These are phyloP conservation scores for Isaurus tuberculatus DNA, from an alignment of 92 coral and sea anemone species.

Conservation along the genomic window DNA sequence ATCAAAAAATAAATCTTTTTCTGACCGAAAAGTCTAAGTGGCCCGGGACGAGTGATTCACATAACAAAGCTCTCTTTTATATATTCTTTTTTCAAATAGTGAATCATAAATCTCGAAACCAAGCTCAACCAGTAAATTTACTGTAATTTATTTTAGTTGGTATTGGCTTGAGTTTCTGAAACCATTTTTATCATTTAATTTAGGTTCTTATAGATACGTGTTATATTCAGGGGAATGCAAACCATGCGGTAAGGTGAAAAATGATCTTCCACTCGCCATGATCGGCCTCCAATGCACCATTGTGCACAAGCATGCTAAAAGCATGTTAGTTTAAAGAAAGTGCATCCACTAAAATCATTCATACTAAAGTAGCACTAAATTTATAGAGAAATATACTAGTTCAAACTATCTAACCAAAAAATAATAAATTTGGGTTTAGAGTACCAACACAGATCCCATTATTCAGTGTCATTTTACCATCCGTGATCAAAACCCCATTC, in stretches of 20 bases:
- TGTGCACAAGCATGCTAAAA: not conserved
- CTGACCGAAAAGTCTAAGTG: not conserved
- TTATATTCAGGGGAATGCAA: conserved; percentile 26
- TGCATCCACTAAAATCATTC: not conserved
- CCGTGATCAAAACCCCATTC: conserved; percentile 29
- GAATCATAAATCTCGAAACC: not conserved
- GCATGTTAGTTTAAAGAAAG: not conserved
- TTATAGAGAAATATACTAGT: not conserved
- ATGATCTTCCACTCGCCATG: conserved; percentile 12
- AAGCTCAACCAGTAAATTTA: not conserved
- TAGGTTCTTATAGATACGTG: not conserved
- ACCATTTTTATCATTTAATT: not conserved
- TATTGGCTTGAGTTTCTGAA: not conserved
- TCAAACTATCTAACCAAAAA: not conserved
- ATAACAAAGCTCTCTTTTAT: not conserved
- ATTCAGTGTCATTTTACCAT: conserved; percentile 4
- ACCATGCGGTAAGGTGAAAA: conserved; percentile 37
- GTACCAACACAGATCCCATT: conserved; percentile 3
- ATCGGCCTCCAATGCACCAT: conserved; percentile 13
- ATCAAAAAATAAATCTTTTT: too few species aligned
- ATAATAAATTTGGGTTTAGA: not conserved
- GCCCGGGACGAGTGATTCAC: conserved; percentile 30
- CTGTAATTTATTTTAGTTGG: not conserved
- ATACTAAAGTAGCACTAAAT: not conserved
- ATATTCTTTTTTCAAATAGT: not conserved